Base-by-base conservation (phyloP, 2,797 vertebrate species). In the Chromobotia macracanthus region DNA sequence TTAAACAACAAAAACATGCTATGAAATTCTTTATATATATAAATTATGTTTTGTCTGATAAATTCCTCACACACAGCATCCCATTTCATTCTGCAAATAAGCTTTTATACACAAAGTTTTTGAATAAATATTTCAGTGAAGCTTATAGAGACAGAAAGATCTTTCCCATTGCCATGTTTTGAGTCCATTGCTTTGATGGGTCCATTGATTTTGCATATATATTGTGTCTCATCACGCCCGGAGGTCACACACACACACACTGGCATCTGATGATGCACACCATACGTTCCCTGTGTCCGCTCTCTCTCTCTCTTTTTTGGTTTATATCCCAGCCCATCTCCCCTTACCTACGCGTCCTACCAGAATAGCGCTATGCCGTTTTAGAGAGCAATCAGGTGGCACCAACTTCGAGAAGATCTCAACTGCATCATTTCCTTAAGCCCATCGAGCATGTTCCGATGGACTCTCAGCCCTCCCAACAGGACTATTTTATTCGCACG, bases 301-400 rank as follows among this genome's bases (percentile, higher is more conserved):
- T 68, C 16, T 25, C 71, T 38, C 71, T 38, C 46, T 64, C 44
- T 51, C 55, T 35, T 79, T 77, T 79, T 79, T 72, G 68, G 68
- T 79, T 64, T 65, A 58, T 72, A 50, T 58, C 48, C 51, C 38
- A 68, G 46, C 48, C 79, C 72, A 69, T 80, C 79, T 75, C 65
- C 72, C 65, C 67, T 82, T 64, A 82, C 85, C 86, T 48, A 88
- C 90, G 89, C 88, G 84, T 86, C 83, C 86, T 76, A 51, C 58
- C 70, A 75, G 77, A 82, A 68, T 66, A 68, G 68, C 80, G 76
- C 79, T 81, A 65, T 16, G 53, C 79, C 64, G 80, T 85, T 51
- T 51, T 77, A 84, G 86, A 64, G 87, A 83, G 80, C 84, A 76
- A 83, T 83, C 90, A 90, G 90, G 89, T 88, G 89, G 80, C 87